These are phyloP conservation scores for Rhagoletis pomonella DNA, from an alignment of 1,140 invertebrate species.

Conservation along the genomic window DNA sequence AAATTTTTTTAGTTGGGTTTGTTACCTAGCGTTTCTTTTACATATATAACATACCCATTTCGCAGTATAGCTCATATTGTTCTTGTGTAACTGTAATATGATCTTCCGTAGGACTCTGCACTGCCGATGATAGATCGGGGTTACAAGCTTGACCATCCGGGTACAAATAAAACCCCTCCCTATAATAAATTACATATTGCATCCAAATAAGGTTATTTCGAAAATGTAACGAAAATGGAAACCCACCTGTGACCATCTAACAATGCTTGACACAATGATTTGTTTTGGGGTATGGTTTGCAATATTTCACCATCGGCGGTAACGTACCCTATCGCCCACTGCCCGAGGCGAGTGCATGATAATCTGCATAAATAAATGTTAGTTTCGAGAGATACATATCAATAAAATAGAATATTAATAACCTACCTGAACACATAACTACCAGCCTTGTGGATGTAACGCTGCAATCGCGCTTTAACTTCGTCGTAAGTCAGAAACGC, in stretches of 20 bases:
- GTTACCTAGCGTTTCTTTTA: background rate
- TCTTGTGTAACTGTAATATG: slow-evolving; percentile 99
- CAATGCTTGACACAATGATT: slow-evolving; percentile 97
- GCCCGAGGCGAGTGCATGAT: slow-evolving; percentile 97
- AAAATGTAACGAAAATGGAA: background rate
- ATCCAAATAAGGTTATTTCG: background rate
- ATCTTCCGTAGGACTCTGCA: slow-evolving; percentile 94
- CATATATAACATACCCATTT: slow-evolving; percentile 87
- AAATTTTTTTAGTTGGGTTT: background rate
- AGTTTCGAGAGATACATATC: background rate
- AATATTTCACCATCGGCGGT: slow-evolving; percentile 98
- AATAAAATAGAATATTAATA: slow-evolving; percentile 5
- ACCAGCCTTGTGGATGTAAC: slow-evolving; percentile 97
- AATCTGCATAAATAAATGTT: slow-evolving; percentile 77
- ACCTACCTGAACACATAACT: slow-evolving; percentile 87
- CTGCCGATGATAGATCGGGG: slow-evolving; percentile 93
- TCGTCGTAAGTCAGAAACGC: slow-evolving; percentile 99
- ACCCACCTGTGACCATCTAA: slow-evolving; percentile 95
- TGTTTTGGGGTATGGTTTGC: slow-evolving; percentile 99
- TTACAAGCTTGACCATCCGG: slow-evolving; percentile 96
- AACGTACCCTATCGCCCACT: slow-evolving; percentile 99
- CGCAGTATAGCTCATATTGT: slow-evolving; percentile 99
- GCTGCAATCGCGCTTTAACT: slow-evolving; percentile 97
- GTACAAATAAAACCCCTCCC: slow-evolving; percentile 88
- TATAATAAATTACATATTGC: slow-evolving; percentile 74